Evolutionary conservation across 2,888 invertebrate genomes (phyloP), one percentile per base, ranked within the genome.

Genomic region (Nebria brevicollis): DNA sequence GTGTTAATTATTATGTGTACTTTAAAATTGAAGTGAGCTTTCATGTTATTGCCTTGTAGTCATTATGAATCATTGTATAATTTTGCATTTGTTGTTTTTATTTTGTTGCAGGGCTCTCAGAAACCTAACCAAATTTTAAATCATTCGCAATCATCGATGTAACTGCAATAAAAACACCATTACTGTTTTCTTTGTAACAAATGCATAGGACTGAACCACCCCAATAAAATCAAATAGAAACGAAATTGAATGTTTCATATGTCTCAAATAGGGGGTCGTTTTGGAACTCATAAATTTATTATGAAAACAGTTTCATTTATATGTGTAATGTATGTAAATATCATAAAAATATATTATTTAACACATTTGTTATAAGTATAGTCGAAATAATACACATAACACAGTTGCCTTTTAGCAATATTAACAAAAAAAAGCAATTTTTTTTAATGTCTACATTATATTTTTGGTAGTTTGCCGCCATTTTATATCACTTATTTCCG

Each of bases 51-150:
- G 8, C 13, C 54, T 54, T 8, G 54, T 54, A 54, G 54, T 54
- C 54, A 3, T 54, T 54, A 54, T 54, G 13, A 54, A 54, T 54
- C 54, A 54, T 54, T 54, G 54, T 54, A 11, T 54, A 54, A 54
- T 54, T 54, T 54, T 54, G 54, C 54, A 54, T 54, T 54, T 54
- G 4, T 54, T 78, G 34, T 34, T 82, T 20, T 82, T 77, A 83
- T 86, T 84, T 82, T 82, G 83, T 86, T 84, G 8, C 85, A 89
- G 89, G 86, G 87, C 85, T 87, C 88, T 72, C 87, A 88, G 5
- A 87, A 87, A 82, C 86, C 86, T 25, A 83, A 84, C 66, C 85
- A 86, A 82, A 88, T 87, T 83, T 83, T 87, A 73, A 86, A 86
- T 83, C 85, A 87, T 76, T 86, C 86, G 65, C 87, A 87, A 83